Evolutionary conservation across 2,797 vertebrate species (phyloP).

Genomic region (Craterocephalus amniculus): DNA sequence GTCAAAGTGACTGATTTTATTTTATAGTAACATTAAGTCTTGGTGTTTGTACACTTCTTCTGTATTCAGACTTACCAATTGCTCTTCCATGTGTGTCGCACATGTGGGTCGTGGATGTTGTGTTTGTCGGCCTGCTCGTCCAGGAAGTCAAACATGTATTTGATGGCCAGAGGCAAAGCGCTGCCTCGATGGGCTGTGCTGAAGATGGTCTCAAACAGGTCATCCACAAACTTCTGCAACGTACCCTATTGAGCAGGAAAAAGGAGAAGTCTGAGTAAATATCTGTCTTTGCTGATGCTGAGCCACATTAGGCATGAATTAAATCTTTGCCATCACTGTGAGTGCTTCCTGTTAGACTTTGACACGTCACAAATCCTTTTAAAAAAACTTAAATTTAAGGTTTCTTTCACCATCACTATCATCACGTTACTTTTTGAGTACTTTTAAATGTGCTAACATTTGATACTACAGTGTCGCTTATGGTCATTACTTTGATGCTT

Average conservation of each 20-base stretch:
- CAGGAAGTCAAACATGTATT: slow-evolving; percentile 99
- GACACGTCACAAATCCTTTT: neutral
- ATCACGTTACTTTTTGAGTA: too few relatives aligned
- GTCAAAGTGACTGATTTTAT: neutral
- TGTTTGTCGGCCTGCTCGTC: slow-evolving; percentile 98
- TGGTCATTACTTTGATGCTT: too few relatives aligned
- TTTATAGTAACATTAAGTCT: neutral
- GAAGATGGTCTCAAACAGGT: slow-evolving; percentile 99
- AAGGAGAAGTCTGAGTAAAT: neutral
- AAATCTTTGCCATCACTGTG: too few relatives aligned
- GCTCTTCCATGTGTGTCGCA: slow-evolving; percentile 99
- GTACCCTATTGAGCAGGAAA: slow-evolving; percentile 85
- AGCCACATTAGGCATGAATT: too few relatives aligned
- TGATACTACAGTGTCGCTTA: too few relatives aligned
- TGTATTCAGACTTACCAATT: slow-evolving; percentile 89
- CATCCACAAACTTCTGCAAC: slow-evolving; percentile 97
- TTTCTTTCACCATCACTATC: neutral
- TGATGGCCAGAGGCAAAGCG: slow-evolving; percentile 96
- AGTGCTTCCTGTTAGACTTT: neutral
- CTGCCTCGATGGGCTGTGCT: slow-evolving; percentile 97
- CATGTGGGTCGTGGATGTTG: slow-evolving; percentile 94
- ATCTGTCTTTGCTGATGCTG: neutral
- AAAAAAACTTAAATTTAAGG: neutral
- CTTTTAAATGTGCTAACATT: too few relatives aligned
- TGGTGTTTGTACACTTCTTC: neutral